Conservation (phyloP, 1,140 invertebrate species). For the Aphaenogaster rudis region DNA sequence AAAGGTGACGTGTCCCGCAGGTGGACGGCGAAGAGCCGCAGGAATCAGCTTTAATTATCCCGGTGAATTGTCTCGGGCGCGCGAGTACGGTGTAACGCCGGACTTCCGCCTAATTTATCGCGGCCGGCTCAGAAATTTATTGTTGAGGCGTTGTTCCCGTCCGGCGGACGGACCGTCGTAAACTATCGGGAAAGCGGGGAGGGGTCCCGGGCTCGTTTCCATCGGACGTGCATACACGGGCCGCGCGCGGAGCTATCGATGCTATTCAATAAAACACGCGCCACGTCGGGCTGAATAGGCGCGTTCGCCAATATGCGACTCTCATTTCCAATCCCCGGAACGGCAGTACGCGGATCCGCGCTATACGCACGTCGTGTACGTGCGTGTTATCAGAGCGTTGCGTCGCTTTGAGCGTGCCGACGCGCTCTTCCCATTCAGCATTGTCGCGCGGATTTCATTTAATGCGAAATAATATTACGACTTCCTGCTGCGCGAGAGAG, state of each 20-base stretch:
- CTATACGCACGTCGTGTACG: background rate
- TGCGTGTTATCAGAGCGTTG: constrained; percentile 8
- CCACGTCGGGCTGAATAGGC: constrained; percentile 67
- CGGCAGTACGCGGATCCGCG: background rate
- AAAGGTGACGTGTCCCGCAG: constrained; percentile 11
- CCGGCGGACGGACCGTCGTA: constrained; percentile 39
- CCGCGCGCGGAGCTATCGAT: constrained; percentile 62
- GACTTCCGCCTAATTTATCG: constrained; percentile 62
- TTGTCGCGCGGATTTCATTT: constrained; percentile 71
- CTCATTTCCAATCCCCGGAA: constrained; percentile 74
- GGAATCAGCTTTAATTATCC: constrained; percentile 38
- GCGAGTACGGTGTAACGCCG: constrained; percentile 38
- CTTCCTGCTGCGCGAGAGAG: background rate
- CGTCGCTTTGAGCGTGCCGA: constrained; percentile 63
- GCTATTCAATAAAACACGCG: constrained; percentile 75
- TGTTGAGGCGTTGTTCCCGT: constrained; percentile 56
- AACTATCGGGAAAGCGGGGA: constrained; percentile 65
- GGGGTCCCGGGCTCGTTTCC: constrained; percentile 48
- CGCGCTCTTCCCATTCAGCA: constrained; percentile 57
- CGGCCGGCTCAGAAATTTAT: constrained; percentile 59
- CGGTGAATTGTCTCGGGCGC: constrained; percentile 38
- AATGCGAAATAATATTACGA: constrained; percentile 70
- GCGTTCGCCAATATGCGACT: constrained; percentile 69
- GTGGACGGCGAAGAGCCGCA: constrained; percentile 33
- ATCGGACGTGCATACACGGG: constrained; percentile 53